Evolutionary conservation across 1,140 invertebrate genomes (phyloP).

Genomic region (Rhopalosiphum maidis): DNA sequence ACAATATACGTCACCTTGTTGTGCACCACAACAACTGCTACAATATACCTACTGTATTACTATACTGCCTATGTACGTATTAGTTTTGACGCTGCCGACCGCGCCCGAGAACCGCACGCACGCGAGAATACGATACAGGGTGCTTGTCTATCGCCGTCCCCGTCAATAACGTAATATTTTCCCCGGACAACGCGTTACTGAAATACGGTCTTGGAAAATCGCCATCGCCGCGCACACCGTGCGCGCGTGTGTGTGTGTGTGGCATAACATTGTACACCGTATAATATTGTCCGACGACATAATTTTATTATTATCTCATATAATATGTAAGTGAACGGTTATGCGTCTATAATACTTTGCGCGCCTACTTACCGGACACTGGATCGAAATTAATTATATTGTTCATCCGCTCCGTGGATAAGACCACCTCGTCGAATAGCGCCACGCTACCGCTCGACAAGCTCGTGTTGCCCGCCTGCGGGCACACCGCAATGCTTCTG

Average conservation of each 20-base stretch:
- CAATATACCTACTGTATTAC: neutral
- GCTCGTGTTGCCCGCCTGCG: slow-evolving; percentile 95
- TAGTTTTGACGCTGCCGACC: neutral
- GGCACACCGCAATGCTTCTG: slow-evolving; percentile 85
- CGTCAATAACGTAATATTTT: neutral
- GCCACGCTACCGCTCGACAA: slow-evolving; percentile 91
- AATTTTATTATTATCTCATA: neutral
- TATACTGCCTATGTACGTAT: neutral
- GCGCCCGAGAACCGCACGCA: slow-evolving; percentile 5
- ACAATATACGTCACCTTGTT: neutral
- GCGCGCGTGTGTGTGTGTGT: neutral
- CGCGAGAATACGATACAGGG: neutral
- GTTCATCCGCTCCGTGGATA: slow-evolving; percentile 88
- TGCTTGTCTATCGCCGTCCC: neutral
- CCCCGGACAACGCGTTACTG: neutral
- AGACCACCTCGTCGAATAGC: slow-evolving; percentile 95
- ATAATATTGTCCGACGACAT: neutral
- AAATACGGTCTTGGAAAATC: neutral
- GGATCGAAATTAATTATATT: slow-evolving; percentile 85
- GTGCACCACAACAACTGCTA: neutral
- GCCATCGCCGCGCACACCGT: neutral
- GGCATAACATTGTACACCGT: neutral
- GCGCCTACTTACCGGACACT: slow-evolving; percentile 72
- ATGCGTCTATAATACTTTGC: neutral
- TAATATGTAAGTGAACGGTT: neutral